Evolutionary conservation across 2,888 invertebrate genomes (phyloP).

Genomic region (Ashinkailepas kermadecensis): DNA sequence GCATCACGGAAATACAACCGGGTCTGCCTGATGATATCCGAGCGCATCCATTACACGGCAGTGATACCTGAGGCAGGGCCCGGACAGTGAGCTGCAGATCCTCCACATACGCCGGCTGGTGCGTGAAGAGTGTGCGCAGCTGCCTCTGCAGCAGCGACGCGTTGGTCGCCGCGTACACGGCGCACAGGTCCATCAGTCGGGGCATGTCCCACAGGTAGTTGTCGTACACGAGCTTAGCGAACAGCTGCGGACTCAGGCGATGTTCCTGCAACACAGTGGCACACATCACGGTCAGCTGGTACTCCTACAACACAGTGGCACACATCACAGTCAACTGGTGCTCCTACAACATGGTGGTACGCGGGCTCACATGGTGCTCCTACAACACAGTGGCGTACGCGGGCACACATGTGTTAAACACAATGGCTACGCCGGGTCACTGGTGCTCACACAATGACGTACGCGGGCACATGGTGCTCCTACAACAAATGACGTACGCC

Average conservation of each 20-base stretch:
- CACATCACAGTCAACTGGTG: too few species aligned
- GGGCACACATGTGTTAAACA: too few species aligned
- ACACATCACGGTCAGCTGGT: slow-evolving; percentile 47
- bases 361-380: too few species aligned
- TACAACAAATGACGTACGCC: too few species aligned
- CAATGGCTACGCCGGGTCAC: too few species aligned
- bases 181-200: slow-evolving; percentile 67
- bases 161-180: slow-evolving; percentile 61
- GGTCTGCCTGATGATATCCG: too few species aligned
- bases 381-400: too few species aligned
- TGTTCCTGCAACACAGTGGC: background rate
- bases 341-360: too few species aligned
- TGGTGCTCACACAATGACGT: too few species aligned
- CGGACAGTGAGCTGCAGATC: slow-evolving; percentile 46
- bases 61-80: background rate
- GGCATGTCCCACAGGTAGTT: slow-evolving; percentile 76
- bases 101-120: slow-evolving; percentile 58
- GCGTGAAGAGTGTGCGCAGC: slow-evolving; percentile 55
- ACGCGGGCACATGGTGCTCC: too few species aligned
- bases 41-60: too few species aligned
- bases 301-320: background rate
- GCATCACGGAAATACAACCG: too few species aligned
- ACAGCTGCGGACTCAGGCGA: slow-evolving; percentile 54
- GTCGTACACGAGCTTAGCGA: slow-evolving; percentile 64
- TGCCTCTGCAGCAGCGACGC: slow-evolving; percentile 53